Conservation (phyloP, 2,888 invertebrate species). For the Dione juno region DNA sequence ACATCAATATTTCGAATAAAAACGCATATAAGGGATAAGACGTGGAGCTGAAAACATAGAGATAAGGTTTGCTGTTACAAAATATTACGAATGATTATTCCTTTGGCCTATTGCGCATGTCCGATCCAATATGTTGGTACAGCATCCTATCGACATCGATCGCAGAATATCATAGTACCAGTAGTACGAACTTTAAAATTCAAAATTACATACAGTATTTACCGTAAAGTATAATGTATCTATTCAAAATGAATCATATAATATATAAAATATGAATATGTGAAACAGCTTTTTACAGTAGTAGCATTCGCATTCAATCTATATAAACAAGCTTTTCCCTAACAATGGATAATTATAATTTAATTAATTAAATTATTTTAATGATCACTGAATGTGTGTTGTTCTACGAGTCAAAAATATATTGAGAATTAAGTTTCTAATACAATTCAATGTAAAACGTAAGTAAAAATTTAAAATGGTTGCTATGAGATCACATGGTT, state of each 20-base stretch:
- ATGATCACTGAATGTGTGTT: neutral
- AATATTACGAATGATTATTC: neutral
- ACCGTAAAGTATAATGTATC: neutral
- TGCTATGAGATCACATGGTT: constrained; percentile 76
- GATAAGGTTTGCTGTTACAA: too few species aligned
- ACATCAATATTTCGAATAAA: too few species aligned
- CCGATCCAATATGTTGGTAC: constrained; percentile 16
- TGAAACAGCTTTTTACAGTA: neutral
- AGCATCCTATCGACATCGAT: constrained; percentile 32
- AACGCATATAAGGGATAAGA: too few species aligned
- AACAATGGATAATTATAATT: neutral
- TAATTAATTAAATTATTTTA: neutral
- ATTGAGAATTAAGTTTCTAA: neutral
- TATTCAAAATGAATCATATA: neutral
- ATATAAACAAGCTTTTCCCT: neutral
- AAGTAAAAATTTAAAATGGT: constrained; percentile 46
- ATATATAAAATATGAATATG: neutral
- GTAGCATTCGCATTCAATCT: neutral
- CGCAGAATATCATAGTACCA: neutral
- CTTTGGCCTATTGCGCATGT: constrained; percentile 28
- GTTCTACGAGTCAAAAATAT: neutral
- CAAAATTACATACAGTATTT: neutral
- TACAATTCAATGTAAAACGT: constrained; percentile 2
- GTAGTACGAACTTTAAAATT: too few species aligned
- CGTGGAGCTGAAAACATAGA: too few species aligned